Evolutionary conservation across 2,113 vertebrate species (phyloP).

Genomic region (Mastomys natalensis): DNA sequence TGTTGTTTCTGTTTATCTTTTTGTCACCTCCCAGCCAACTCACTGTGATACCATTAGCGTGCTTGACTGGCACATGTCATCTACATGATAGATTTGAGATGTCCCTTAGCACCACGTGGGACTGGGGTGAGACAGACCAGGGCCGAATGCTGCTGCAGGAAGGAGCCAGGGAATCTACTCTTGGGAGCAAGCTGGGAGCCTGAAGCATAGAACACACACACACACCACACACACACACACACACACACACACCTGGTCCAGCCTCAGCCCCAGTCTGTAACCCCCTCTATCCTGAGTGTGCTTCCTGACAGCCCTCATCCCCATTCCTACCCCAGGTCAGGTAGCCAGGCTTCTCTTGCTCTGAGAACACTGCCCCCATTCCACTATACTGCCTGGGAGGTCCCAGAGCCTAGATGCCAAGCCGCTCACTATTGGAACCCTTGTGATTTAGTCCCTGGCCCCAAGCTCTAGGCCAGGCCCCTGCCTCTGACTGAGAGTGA

Average conservation of each 20-base stretch:
- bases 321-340: background rate
- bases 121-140: background rate
- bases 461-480: background rate
- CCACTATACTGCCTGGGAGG: background rate
- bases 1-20: background rate
- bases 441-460: background rate
- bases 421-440: background rate
- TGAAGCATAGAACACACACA: background rate
- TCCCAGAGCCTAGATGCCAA: background rate
- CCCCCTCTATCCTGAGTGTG: background rate
- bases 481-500: background rate
- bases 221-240: background rate
- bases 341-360: background rate
- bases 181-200: background rate
- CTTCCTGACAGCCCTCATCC: background rate
- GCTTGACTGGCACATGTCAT: background rate
- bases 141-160: background rate
- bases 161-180: background rate
- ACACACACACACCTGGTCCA: background rate
- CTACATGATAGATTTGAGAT: accelerated
- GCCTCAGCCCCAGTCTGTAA: background rate
- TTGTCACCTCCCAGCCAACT: background rate
- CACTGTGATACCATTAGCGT: background rate
- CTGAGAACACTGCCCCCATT: background rate
- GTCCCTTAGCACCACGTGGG: background rate